Evolutionary conservation across 92 coral and sea anemone genomes (phyloP).

Genomic region (Umimayanthus kanabou): DNA sequence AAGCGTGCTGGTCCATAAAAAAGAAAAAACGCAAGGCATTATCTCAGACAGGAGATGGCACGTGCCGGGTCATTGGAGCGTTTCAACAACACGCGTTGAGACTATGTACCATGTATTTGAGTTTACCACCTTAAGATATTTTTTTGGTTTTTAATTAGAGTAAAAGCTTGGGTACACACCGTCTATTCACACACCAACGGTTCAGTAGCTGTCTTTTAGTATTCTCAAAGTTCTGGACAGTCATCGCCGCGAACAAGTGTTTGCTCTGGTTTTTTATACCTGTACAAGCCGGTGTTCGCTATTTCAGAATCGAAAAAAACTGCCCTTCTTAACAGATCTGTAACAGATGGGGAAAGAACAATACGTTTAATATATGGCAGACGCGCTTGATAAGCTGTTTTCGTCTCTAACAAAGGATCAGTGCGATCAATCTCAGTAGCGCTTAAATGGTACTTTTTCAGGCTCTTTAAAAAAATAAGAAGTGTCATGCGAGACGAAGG

Average conservation of each 20-base stretch:
- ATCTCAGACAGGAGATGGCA: constrained; percentile 4
- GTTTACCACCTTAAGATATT: not conserved
- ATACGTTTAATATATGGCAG: constrained; percentile 4
- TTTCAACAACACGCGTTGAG: constrained; percentile 20
- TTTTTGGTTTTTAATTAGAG: not conserved
- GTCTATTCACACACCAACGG: not conserved
- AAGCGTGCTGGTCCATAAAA: constrained; percentile 24
- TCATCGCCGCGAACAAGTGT: not conserved
- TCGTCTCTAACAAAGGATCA: constrained; percentile 1
- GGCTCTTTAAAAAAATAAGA: not conserved
- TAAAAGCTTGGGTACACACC: not conserved
- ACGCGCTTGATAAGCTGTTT: not conserved
- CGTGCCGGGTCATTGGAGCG: not conserved
- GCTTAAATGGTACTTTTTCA: not conserved
- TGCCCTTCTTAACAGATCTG: constrained; percentile 12
- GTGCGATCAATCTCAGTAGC: not conserved
- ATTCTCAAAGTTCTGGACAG: not conserved
- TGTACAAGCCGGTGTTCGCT: not conserved
- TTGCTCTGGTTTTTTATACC: not conserved
- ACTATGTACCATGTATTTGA: not conserved
- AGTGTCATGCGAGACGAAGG: not conserved
- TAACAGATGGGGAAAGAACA: constrained; percentile 38
- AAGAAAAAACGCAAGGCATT: not conserved
- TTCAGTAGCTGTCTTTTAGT: not conserved
- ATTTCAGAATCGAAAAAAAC: constrained; percentile 3